phyloP scores from a whole-genome alignment of 2,113 vertebrate species.

The Piliocolobus tephrosceles region DNA sequence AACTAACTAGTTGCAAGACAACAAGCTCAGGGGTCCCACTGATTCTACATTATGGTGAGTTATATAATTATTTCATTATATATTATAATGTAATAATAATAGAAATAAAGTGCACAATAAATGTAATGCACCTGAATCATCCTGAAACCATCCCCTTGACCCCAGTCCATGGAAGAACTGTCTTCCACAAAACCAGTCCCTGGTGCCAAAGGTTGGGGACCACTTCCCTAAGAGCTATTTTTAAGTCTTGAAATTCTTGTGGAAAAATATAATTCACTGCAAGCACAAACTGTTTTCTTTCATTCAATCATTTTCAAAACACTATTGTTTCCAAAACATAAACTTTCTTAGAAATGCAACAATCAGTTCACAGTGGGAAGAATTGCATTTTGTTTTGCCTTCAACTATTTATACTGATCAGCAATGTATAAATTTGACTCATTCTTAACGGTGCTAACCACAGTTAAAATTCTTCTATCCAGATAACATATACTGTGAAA shows the following conservation, averaged over 20 bases:
- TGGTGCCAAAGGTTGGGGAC: too few species aligned
- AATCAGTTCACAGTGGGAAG: constrained; percentile 14
- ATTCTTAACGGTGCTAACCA: neutral
- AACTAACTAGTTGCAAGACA: too few species aligned
- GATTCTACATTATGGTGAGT: too few species aligned
- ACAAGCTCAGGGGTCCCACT: too few species aligned
- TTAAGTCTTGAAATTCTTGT: constrained; percentile 32
- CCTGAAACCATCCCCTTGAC: too few species aligned
- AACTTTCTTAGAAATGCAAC: constrained; percentile 20
- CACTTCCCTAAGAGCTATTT: neutral
- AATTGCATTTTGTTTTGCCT: neutral
- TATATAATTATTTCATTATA: too few species aligned
- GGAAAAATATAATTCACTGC: neutral
- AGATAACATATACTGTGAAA: constrained; percentile 4
- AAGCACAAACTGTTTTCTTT: neutral
- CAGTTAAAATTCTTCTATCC: constrained; percentile 13
- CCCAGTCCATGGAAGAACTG: too few species aligned
- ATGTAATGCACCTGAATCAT: too few species aligned
- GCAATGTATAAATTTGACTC: neutral
- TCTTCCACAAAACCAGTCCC: too few species aligned
- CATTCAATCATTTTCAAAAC: neutral
- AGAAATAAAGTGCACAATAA: too few species aligned
- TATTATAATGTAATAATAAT: too few species aligned
- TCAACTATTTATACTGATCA: neutral
- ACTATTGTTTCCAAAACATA: constrained; percentile 10